Conservation (phyloP, 1,140 invertebrate species). For the Kradibia gibbosae region DNA sequence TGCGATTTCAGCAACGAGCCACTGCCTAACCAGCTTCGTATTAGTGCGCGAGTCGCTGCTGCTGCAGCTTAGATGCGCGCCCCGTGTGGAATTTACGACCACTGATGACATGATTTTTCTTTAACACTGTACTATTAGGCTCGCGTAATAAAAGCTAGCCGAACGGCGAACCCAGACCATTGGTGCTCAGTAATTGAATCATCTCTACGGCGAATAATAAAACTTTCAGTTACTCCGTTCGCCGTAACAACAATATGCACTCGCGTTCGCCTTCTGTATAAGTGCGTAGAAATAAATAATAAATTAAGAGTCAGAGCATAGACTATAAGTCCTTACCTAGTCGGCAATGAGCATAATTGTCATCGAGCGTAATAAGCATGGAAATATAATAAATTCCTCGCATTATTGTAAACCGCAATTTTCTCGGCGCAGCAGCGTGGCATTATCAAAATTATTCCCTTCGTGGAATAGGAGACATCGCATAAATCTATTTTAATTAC, state of each 20-base stretch:
- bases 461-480: conserved; percentile 1
- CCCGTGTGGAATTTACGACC: background rate
- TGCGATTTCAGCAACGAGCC: background rate
- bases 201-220: background rate
- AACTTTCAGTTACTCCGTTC: background rate
- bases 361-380: background rate
- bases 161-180: background rate
- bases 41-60: background rate
- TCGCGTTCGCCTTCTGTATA: background rate
- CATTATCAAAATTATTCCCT: conserved; percentile 37
- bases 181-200: background rate
- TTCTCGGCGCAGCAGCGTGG: background rate
- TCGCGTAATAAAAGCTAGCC: background rate
- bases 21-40: background rate
- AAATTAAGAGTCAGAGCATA: background rate
- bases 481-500: conserved; percentile 31
- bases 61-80: background rate
- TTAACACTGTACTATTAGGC: background rate
- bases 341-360: background rate
- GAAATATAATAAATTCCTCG: background rate
- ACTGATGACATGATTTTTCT: background rate
- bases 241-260: background rate
- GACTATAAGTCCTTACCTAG: background rate
- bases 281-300: background rate
- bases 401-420: background rate